These are phyloP conservation scores for Myrmophylax atrothorax DNA, from an alignment of 2,113 vertebrate genomes.

Conservation along the genomic window DNA sequence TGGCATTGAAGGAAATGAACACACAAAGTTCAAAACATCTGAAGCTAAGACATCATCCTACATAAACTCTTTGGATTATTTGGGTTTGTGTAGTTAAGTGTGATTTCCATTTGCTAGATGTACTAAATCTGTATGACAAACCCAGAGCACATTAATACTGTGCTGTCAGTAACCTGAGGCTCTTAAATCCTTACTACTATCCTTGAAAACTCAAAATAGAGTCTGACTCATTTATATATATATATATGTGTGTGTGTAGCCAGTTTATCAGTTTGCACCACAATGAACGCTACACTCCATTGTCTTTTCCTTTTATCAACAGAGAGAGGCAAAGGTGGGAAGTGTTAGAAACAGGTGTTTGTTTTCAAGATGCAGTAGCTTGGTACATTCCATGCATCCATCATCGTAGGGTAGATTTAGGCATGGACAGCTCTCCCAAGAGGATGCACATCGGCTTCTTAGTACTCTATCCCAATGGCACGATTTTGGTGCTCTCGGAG, in stretches of 20 bases:
- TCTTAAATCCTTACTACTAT: neutral
- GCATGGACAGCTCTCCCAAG: neutral
- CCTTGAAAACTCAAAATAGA: neutral
- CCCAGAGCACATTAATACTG: neutral
- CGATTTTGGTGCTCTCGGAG: neutral
- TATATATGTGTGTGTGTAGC: neutral
- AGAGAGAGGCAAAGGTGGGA: neutral
- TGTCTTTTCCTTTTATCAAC: neutral
- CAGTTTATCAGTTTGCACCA: neutral
- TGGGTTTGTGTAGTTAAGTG: neutral
- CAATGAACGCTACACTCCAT: neutral
- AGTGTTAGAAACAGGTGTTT: neutral
- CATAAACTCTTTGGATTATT: neutral
- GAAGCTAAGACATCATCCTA: neutral
- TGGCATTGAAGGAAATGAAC: constrained; percentile 10
- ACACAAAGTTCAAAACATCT: neutral
- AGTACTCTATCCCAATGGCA: neutral
- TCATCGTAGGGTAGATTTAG: neutral
- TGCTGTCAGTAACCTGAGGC: neutral
- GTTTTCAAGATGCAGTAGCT: neutral
- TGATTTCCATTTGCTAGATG: neutral
- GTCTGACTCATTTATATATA: neutral
- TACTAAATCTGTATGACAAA: neutral
- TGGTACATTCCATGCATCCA: neutral
- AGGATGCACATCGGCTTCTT: neutral